These are phyloP conservation scores for Andrena hattorfiana DNA, from an alignment of 2,888 invertebrate genomes.

Conservation along the genomic window DNA sequence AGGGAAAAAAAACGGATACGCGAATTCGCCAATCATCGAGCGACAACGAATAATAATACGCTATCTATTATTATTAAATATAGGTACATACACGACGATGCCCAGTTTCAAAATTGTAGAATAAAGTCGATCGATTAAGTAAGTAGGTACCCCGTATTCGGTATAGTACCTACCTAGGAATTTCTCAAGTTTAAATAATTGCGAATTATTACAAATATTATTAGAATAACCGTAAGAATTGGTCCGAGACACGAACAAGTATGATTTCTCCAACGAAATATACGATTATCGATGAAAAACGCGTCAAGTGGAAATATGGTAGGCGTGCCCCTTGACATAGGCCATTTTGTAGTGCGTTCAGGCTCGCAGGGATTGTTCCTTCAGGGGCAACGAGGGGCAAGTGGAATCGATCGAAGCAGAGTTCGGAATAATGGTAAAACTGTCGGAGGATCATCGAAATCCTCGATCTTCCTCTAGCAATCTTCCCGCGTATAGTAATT, in stretches of 20 bases:
- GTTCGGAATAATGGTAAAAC: conserved; percentile 28
- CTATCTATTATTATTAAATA: background rate
- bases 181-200: background rate
- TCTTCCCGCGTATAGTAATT: background rate
- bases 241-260: background rate
- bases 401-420: conserved; percentile 3
- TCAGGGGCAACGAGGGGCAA: conserved; percentile 80
- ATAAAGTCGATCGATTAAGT: background rate
- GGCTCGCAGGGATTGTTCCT: conserved; percentile 75
- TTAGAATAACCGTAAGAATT: background rate
- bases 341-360: conserved; percentile 79
- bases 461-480: background rate
- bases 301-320: conserved; percentile 30
- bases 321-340: conserved; percentile 81
- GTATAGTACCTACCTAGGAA: background rate
- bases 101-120: background rate
- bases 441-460: background rate
- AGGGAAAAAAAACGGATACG: background rate
- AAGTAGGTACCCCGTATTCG: no score
- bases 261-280: background rate
- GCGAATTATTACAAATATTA: background rate
- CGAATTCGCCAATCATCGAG: conserved; percentile 24
- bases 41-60: background rate
- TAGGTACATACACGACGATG: background rate
- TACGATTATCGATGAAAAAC: background rate